Base-by-base conservation (phyloP, 2,797 vertebrate genomes). In the Fistularia tabacaria region DNA sequence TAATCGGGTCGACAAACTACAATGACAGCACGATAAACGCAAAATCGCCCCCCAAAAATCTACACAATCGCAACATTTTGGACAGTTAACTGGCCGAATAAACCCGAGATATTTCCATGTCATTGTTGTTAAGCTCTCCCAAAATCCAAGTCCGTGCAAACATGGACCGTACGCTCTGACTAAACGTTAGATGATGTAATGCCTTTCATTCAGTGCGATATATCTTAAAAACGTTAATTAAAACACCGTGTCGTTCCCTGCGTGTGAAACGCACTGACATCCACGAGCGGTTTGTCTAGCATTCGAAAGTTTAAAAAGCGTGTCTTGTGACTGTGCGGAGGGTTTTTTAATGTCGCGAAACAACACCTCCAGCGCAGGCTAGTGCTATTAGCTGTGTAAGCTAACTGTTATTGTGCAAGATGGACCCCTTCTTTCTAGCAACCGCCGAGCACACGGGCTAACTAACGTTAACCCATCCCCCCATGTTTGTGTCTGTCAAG, bases 381-480 rank as follows among this genome's bases (percentile, higher is more conserved):
- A 80, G 36, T 56, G 43, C 74, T 51, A 77, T 41, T 81, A 71
- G 83, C 79, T 25, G 14, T 36, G 11, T 39, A 53, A 55, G 81
- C 83, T 86, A 84, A 77, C 65, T 84, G 86, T 88, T 88, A 89
- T 91, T 90, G 88, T 91, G 88, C 88, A 90, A 90, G 84, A 91
- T 91, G 90, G 90, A 90, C 83, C 88, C 88, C 88, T 84, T 89
- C 87, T 84, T 82, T 84, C 79, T 63, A 80, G 68, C 76, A 71
- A 82, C 75, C 64, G 70, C 79, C 79, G 76, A 87, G 86, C 85
- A 82, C 78, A 47, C 72, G 67, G 77, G 81, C 84, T 83, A 83
- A 72, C 82, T 39, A 46, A 38, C 41, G 51, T 25, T 73, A 51
- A 85, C 89, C 88, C 89, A 88, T 89, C 87, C 90, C 88, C 89